Conservation (phyloP, 1,140 invertebrate species). For the Trichonephila clavipes region DNA sequence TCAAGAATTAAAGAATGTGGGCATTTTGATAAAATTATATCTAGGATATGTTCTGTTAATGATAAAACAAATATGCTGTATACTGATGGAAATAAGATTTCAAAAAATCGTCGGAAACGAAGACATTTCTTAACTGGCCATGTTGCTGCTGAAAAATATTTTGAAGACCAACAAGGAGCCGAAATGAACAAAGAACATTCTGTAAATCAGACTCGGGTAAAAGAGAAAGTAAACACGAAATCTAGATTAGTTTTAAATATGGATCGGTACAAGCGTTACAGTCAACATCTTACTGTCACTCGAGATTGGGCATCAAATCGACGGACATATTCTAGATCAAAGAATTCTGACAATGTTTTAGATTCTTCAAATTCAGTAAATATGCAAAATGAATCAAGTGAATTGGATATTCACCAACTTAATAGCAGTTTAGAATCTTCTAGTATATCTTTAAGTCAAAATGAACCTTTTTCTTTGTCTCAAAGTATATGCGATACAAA, state of each 20-base stretch:
- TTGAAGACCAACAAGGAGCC: constrained; percentile 15
- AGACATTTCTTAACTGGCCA: constrained; percentile 30
- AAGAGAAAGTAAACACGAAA: constrained; percentile 49
- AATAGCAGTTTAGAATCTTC: neutral
- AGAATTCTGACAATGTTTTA: neutral
- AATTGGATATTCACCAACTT: constrained; percentile 32
- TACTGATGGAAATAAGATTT: neutral
- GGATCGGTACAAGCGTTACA: constrained; percentile 52
- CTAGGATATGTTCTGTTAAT: constrained; percentile 33
- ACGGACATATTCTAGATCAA: constrained; percentile 53
- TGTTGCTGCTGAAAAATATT: constrained; percentile 47
- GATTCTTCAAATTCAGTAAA: constrained; percentile 28
- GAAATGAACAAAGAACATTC: neutral
- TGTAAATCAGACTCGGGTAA: neutral
- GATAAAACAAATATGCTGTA: neutral
- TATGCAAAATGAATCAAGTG: constrained; percentile 22
- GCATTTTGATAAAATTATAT: constrained; percentile 50
- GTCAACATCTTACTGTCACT: constrained; percentile 47
- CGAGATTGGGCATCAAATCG: constrained; percentile 55
- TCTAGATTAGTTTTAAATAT: constrained; percentile 30
- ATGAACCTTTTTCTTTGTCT: neutral
- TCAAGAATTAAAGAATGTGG: constrained; percentile 53
- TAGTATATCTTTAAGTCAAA: constrained; percentile 23
- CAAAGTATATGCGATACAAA: neutral
- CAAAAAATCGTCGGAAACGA: constrained; percentile 32